phyloP scores from a whole-genome alignment of 37 sponge, comb jelly and placozoan species.

The Bolinopsis microptera region DNA sequence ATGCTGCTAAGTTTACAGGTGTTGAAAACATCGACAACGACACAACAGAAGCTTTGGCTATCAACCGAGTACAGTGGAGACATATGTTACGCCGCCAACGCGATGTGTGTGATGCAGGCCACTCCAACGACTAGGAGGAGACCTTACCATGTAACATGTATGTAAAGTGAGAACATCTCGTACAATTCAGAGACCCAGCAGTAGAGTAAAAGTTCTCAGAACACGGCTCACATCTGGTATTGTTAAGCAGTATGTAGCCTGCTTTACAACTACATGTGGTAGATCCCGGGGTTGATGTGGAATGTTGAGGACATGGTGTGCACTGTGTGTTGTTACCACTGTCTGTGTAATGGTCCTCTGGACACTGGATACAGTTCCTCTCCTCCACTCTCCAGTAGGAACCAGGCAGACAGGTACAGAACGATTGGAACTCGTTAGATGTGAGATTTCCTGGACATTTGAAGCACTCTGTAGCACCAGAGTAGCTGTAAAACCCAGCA shows the following conservation, averaged over 20 bases:
- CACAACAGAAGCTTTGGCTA: too few relatives aligned
- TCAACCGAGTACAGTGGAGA: too few relatives aligned
- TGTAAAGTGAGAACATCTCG: background rate
- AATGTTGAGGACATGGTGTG: background rate
- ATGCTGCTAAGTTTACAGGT: too few relatives aligned
- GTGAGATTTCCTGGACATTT: background rate
- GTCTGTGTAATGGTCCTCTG: background rate
- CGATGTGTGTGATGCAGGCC: too few relatives aligned
- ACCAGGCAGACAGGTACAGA: background rate
- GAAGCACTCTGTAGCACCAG: background rate
- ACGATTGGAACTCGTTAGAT: background rate
- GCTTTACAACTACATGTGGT: background rate
- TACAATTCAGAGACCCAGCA: background rate
- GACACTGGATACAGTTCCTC: background rate
- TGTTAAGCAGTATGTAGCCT: background rate
- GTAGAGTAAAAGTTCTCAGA: background rate
- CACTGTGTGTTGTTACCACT: background rate
- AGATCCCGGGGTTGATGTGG: background rate
- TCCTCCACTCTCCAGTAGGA: background rate
- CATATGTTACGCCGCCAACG: too few relatives aligned
- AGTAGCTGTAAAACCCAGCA: background rate
- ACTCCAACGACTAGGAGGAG: too few relatives aligned
- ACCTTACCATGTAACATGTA: too few relatives aligned
- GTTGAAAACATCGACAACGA: too few relatives aligned
- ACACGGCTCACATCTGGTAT: background rate